Base-by-base conservation (phyloP, 1,140 invertebrate genomes). In the Wasmannia auropunctata region DNA sequence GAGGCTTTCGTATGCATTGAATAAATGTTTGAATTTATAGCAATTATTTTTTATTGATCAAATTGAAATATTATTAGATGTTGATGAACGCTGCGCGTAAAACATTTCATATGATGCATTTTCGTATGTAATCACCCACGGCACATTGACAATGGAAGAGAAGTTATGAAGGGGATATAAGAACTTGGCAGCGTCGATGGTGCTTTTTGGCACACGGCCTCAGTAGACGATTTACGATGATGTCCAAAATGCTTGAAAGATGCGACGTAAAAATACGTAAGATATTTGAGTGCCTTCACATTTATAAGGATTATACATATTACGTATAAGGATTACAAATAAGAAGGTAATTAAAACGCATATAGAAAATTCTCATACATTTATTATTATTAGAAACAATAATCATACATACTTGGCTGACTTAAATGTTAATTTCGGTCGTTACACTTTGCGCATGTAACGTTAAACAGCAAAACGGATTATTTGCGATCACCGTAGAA, bases 121-220 rank as follows among this genome's bases (percentile, higher is more conserved):
- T 56, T 40, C 19, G 37, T n/a, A 19, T 25, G 19, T 58, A 31
- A 72, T 28, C 14, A 25, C 34, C 34, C 49, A 70, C 46, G 16
- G 43, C 25, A n/a, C 19, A 40, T 69, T 81, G 65, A 65, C 65
- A 80, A 56, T 37, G 34, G 40, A 60, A 83, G 25, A 34, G 8
- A 74, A 62, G 19, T 72, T 72, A 16, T 25, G n/a, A 58, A 43
- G 34, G 58, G 25, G 25, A 34, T 46, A n/a, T 22, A 40, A 65
- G 16, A 62, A 74, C 37, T 83, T 83, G 79, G 51, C 67, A 83
- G 8, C 8, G 6, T 49, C 16, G n/a, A 46, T 51, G 43, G 25
- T 40, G 40, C 67, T 60, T 40, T 83, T 83, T 83, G 79, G 79
- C 67, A 74, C 37, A 19, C 16, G 37, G n/a, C 34, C 19, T 46